Conservation (phyloP, 2,113 vertebrate species). For the Synchiropus splendidus region DNA sequence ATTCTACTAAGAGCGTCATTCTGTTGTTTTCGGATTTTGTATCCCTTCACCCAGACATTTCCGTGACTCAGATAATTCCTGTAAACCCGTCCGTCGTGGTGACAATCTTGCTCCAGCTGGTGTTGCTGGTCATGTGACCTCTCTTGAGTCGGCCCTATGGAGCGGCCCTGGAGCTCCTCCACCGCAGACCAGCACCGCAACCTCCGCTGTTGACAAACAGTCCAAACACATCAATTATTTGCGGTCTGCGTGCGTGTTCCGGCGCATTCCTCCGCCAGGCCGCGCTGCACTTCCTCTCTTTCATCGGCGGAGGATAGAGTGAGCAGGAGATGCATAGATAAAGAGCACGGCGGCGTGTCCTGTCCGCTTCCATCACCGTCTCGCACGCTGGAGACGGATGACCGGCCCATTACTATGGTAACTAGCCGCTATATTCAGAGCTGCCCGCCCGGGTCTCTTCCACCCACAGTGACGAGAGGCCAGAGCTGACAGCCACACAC, state of each 20-base stretch:
- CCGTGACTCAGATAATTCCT: too few relatives aligned
- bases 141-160: too few relatives aligned
- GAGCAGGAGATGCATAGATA: constrained; percentile 55
- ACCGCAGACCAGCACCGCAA: not conserved
- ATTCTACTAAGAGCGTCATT: too few relatives aligned
- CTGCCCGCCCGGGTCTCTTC: constrained; percentile 52
- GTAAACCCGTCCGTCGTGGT: too few relatives aligned
- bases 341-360: constrained; percentile 54
- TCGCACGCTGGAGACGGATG: constrained; percentile 47
- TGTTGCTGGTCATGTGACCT: too few relatives aligned
- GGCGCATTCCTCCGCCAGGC: not conserved
- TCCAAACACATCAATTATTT: constrained; percentile 56
- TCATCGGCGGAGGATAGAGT: constrained; percentile 50
- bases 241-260: constrained; percentile 32
- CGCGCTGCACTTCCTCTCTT: constrained; percentile 5
- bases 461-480: constrained; percentile 55
- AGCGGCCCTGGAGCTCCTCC: too few relatives aligned
- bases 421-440: constrained; percentile 65
- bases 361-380: constrained; percentile 61
- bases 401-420: constrained; percentile 68
- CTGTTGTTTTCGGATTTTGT: too few relatives aligned
- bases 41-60: too few relatives aligned
- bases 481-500: constrained; percentile 54
- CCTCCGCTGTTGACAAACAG: constrained; percentile 25
- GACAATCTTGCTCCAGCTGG: too few relatives aligned